Conservation (phyloP, 1,140 invertebrate genomes). For the Ruditapes philippinarum region DNA sequence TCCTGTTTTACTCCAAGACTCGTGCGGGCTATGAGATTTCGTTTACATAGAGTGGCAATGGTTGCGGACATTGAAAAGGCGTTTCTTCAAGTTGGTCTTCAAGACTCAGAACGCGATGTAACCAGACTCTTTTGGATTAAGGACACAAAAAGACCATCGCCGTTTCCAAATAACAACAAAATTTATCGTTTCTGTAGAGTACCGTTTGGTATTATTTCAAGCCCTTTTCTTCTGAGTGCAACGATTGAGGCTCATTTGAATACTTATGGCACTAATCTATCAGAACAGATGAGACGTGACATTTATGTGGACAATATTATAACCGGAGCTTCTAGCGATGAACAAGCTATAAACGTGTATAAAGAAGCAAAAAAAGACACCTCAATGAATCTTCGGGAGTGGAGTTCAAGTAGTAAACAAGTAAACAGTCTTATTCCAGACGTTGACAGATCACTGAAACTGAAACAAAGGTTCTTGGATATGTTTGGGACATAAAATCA, state of each 20-base stretch:
- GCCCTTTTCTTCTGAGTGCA: slow-evolving; percentile 17
- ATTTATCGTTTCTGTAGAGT: background rate
- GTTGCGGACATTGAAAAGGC: too few species aligned
- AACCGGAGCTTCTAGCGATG: background rate
- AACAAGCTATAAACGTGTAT: background rate
- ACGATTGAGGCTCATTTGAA: slow-evolving; percentile 21
- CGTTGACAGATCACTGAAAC: background rate
- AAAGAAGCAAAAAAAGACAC: background rate
- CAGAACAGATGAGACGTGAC: background rate
- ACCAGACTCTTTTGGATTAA: background rate
- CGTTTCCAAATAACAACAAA: background rate
- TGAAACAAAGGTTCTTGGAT: background rate
- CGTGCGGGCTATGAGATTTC: background rate
- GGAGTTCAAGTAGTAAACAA: background rate
- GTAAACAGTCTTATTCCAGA: background rate
- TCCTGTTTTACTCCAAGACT: background rate
- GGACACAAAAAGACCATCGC: background rate
- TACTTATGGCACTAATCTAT: background rate
- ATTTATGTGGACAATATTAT: slow-evolving; percentile 32
- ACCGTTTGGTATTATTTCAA: slow-evolving; percentile 17
- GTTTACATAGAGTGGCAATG: too few species aligned
- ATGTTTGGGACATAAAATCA: background rate
- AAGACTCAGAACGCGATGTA: background rate
- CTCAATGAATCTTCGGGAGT: slow-evolving; percentile 29
- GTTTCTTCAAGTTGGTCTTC: background rate